These are phyloP conservation scores for Dendrolimus houi DNA, from an alignment of 2,888 invertebrate genomes.

Conservation along the genomic window DNA sequence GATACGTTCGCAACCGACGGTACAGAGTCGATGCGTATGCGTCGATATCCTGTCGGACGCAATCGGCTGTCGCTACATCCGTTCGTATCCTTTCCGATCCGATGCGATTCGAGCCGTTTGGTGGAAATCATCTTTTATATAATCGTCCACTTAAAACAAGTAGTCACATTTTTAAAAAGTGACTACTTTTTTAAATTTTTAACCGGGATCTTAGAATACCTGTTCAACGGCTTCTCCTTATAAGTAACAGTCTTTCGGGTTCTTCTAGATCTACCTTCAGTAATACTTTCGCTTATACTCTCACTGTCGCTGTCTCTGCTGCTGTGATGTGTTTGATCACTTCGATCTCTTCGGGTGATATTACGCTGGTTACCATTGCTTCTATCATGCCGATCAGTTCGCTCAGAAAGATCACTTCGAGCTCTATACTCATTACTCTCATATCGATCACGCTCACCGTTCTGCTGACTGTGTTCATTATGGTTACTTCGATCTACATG, in stretches of 20 bases:
- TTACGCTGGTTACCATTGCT: not conserved
- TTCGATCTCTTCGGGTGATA: not conserved
- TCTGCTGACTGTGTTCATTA: not conserved
- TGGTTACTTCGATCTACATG: not conserved
- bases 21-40: no score
- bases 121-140: no score
- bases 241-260: slow-evolving; percentile 46
- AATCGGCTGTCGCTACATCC: no score
- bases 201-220: slow-evolving; percentile 21
- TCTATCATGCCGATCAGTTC: not conserved
- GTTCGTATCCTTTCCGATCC: no score
- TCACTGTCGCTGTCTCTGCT: slow-evolving; percentile 21
- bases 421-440: not conserved
- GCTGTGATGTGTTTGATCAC: not conserved
- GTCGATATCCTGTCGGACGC: no score
- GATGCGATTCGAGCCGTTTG: no score
- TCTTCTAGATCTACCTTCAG: slow-evolving; percentile 33
- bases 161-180: no score
- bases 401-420: not conserved
- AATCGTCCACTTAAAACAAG: no score
- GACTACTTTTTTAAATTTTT: no score
- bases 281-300: slow-evolving; percentile 17
- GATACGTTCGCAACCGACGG: no score
- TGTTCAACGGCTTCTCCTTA: slow-evolving; percentile 59
- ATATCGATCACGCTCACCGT: not conserved